phyloP scores from a whole-genome alignment of 2,888 invertebrate genomes.

The Ormyrus pomaceus region DNA sequence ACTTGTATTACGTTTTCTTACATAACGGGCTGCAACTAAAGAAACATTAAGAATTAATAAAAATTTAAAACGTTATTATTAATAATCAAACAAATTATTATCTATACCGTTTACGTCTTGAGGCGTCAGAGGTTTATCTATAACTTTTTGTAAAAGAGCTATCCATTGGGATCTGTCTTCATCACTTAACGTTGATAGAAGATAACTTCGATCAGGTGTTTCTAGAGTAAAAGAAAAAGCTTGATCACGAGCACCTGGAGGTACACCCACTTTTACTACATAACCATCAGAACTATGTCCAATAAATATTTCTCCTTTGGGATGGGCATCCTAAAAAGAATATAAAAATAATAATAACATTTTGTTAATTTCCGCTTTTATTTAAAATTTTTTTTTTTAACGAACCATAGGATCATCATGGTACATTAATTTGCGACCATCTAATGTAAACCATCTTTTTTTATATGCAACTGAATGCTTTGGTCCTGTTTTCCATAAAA shows the following conservation, averaged over 20 bases:
- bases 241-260: conserved; percentile 84
- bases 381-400: not conserved
- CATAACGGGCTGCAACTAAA: conserved; percentile 84
- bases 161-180: conserved; percentile 90
- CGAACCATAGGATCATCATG: conserved; percentile 87
- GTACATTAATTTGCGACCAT: conserved; percentile 94
- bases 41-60: conserved; percentile 62
- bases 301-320: conserved; percentile 93
- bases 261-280: conserved; percentile 83
- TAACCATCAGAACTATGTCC: conserved; percentile 88
- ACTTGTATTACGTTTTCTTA: conserved; percentile 84
- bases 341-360: conserved; percentile 39
- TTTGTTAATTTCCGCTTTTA: not conserved
- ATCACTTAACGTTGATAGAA: conserved; percentile 85
- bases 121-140: conserved; percentile 86
- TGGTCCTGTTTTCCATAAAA: conserved; percentile 93
- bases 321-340: conserved; percentile 83
- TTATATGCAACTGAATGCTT: conserved; percentile 87
- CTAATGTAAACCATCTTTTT: conserved; percentile 92
- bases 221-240: conserved; percentile 88
- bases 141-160: conserved; percentile 83
- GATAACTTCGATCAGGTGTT: conserved; percentile 87
- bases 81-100: conserved; percentile 31
- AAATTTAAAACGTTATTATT: conserved; percentile 11
- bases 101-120: conserved; percentile 85